Percentiles rank a stretch among this genome's conserved stretches.
phyloP scores from a whole-genome alignment of 2,888 invertebrate species.

The Netelia virgata region DNA sequence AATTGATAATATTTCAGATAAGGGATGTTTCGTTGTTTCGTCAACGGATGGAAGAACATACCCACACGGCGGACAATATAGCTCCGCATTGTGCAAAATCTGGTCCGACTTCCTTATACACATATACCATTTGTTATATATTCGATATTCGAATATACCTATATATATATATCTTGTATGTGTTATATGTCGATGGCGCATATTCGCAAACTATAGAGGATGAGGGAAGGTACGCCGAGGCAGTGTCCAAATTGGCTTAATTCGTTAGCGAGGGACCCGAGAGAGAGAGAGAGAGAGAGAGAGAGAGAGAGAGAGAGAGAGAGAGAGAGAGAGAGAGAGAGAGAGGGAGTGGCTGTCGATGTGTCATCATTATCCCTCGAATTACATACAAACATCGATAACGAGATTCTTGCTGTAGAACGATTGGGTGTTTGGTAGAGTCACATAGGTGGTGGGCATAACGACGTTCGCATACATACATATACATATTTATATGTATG shows the following conservation, averaged over 20 bases:
- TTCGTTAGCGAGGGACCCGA: slow-evolving; percentile 62
- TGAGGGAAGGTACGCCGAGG: slow-evolving; percentile 41
- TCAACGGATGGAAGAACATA: background rate
- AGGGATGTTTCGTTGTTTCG: background rate
- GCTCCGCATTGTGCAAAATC: background rate
- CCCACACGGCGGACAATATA: background rate
- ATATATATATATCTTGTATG: background rate
- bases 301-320: background rate
- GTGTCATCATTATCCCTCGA: slow-evolving; percentile 69
- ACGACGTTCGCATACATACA: background rate
- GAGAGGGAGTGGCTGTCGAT: slow-evolving; percentile 38
- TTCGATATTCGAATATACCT: background rate
- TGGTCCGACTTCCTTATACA: background rate
- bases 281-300: slow-evolving; percentile 24
- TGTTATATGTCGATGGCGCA: background rate
- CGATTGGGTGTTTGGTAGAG: slow-evolving; percentile 23
- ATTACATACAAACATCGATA: slow-evolving; percentile 69
- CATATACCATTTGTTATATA: background rate
- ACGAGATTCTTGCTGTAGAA: slow-evolving; percentile 64
- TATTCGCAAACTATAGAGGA: background rate
- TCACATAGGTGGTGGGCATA: slow-evolving; percentile 52
- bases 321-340: background rate
- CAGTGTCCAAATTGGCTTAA: slow-evolving; percentile 67
- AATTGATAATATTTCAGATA: slow-evolving; percentile 22
- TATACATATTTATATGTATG: background rate